Evolutionary conservation across 2,797 vertebrate genomes (phyloP).

Genomic region (Neosilurus hyrtlii): DNA sequence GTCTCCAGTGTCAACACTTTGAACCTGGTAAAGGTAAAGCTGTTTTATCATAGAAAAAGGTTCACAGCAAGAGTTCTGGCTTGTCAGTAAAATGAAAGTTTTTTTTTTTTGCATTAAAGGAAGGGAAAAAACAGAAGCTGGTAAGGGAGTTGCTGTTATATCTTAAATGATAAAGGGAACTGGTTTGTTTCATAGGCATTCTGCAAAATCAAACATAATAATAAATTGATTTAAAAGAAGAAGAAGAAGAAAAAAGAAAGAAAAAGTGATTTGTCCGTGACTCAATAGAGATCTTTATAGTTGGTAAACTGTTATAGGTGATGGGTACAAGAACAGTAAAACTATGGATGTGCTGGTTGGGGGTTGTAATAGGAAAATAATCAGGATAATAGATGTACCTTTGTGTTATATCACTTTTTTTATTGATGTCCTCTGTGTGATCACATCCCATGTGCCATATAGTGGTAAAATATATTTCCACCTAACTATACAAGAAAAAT

Average conservation of each 20-base stretch:
- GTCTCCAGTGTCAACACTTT: not conserved
- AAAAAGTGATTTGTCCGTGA: not conserved
- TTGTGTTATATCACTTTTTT: not conserved
- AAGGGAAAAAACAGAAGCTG: not conserved
- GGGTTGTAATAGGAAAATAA: not conserved
- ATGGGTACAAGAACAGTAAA: not conserved
- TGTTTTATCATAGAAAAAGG: not conserved
- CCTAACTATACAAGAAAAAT: not conserved
- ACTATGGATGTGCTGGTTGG: not conserved
- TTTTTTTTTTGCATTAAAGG: not conserved
- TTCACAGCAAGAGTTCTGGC: not conserved
- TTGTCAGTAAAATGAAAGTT: not conserved
- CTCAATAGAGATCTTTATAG: not conserved
- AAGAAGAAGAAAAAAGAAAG: no score
- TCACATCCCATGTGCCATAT: not conserved
- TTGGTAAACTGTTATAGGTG: not conserved
- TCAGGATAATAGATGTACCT: not conserved
- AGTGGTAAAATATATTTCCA: not conserved
- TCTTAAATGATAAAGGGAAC: not conserved
- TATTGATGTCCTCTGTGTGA: not conserved
- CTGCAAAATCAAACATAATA: not conserved
- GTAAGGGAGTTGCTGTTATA: no score
- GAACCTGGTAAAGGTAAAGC: no score
- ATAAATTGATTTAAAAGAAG: not conserved
- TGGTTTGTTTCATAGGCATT: not conserved